These are phyloP conservation scores for Garra rufa DNA, from an alignment of 2,113 vertebrate genomes.

Conservation along the genomic window DNA sequence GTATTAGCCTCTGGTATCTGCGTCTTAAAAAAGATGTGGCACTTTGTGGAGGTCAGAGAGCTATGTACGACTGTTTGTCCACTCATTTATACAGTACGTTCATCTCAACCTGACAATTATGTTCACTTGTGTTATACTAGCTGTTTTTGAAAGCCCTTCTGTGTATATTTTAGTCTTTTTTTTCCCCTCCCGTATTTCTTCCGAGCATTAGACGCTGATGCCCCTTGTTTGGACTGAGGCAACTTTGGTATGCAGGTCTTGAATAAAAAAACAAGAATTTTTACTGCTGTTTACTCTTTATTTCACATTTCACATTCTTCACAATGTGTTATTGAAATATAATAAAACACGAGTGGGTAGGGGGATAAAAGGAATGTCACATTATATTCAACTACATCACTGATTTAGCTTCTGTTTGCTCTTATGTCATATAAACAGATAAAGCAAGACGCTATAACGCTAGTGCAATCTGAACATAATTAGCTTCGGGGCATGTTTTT, in stretches of 20 bases:
- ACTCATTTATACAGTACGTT: conserved; percentile 33
- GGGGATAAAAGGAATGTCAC: neutral
- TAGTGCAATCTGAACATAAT: neutral
- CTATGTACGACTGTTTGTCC: conserved; percentile 39
- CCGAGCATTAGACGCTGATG: conserved; percentile 61
- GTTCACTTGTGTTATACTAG: conserved; percentile 32
- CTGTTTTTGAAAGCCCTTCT: conserved; percentile 42
- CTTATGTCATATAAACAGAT: neutral
- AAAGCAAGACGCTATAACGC: neutral
- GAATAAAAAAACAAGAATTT: conserved; percentile 29
- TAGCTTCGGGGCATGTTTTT: neutral
- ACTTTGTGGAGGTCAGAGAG: conserved; percentile 43
- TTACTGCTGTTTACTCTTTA: conserved; percentile 56
- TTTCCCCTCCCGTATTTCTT: conserved; percentile 1
- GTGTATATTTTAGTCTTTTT: conserved; percentile 11
- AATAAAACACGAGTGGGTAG: neutral
- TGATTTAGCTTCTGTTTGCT: neutral
- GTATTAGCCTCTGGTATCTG: conserved; percentile 38
- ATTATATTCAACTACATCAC: neutral
- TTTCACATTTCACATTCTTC: conserved; percentile 1
- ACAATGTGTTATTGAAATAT: neutral
- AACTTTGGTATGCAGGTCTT: conserved; percentile 67
- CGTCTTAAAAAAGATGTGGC: conserved; percentile 34
- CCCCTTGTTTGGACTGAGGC: conserved; percentile 69
- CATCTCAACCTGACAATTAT: conserved; percentile 32